phyloP scores from a whole-genome alignment of 2,888 invertebrate species.

The Nomada goodeniana region DNA sequence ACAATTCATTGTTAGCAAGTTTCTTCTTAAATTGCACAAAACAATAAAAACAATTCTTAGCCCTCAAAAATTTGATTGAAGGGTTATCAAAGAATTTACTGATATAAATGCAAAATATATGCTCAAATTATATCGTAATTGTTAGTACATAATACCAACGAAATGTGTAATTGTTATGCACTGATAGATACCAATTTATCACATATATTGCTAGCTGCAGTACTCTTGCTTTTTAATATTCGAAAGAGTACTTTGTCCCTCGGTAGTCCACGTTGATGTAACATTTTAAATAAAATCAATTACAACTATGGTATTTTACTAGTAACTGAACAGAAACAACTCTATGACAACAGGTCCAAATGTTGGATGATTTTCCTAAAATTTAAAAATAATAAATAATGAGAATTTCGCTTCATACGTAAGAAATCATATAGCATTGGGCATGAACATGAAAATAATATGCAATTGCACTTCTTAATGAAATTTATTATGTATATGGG shows the following conservation, averaged over 20 bases:
- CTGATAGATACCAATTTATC: constrained; percentile 63
- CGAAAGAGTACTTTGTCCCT: constrained; percentile 52
- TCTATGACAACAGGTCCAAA: not conserved
- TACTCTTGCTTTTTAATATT: constrained; percentile 49
- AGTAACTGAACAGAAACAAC: not conserved
- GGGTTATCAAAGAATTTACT: constrained; percentile 4
- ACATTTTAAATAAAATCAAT: constrained; percentile 39
- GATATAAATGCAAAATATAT: constrained; percentile 1
- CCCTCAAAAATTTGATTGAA: constrained; percentile 4
- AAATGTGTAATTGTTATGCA: not conserved
- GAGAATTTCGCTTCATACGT: not conserved
- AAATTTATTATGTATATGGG: not conserved
- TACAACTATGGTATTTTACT: not conserved
- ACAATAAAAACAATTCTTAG: not conserved
- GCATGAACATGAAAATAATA: not conserved
- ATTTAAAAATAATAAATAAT: too few relatives aligned
- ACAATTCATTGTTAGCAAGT: constrained; percentile 1
- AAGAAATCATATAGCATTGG: not conserved
- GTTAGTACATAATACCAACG: not conserved
- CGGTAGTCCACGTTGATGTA: constrained; percentile 12
- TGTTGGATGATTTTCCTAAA: not conserved
- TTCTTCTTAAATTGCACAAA: not conserved
- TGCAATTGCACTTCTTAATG: not conserved
- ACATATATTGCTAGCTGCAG: constrained; percentile 45
- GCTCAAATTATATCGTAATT: not conserved